Percentiles rank a stretch among this genome's conserved stretches.
Conservation (phyloP, 1,140 invertebrate genomes). For the Aphelinus atriplicis region DNA sequence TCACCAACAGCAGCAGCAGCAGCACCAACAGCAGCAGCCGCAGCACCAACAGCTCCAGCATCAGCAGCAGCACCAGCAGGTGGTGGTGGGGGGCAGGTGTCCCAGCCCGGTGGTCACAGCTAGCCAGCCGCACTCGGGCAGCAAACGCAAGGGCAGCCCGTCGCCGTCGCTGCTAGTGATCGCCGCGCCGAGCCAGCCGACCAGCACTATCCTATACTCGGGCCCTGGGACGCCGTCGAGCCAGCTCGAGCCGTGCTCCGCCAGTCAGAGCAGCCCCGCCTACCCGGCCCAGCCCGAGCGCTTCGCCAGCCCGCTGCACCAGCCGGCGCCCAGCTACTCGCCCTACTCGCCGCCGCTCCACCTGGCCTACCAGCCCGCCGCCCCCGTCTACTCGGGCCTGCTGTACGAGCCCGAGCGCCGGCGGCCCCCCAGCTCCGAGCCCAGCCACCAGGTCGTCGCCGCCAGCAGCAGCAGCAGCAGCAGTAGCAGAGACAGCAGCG, state of each 20-base stretch:
- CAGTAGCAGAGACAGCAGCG: slow-evolving; percentile 26
- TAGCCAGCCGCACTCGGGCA: not conserved
- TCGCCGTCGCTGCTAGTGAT: slow-evolving; percentile 52
- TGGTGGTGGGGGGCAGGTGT: not conserved
- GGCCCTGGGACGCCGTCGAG: not conserved
- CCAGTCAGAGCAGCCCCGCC: too few species aligned
- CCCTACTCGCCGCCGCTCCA: slow-evolving; percentile 35
- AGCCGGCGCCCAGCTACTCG: slow-evolving; percentile 50
- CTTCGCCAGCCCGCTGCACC: slow-evolving; percentile 56
- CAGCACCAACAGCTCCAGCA: not conserved
- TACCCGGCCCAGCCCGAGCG: slow-evolving; percentile 58
- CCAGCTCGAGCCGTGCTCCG: too few species aligned
- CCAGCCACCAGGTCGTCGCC: not conserved
- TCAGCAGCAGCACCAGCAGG: not conserved
- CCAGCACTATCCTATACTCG: slow-evolving; percentile 57
- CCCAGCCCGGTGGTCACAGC: not conserved
- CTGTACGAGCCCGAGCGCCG: not conserved
- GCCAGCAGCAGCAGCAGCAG: slow-evolving; percentile 1
- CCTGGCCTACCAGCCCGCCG: not conserved
- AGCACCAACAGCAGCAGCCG: slow-evolving; percentile 18
- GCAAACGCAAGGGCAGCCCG: slow-evolving; percentile 5
- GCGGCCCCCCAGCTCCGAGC: too few species aligned
- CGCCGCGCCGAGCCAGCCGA: not conserved
- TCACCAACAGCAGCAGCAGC: slow-evolving; percentile 26
- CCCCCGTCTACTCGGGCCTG: not conserved